Base-by-base conservation (phyloP, 2,888 invertebrate species). In the Melitaea athalia region DNA sequence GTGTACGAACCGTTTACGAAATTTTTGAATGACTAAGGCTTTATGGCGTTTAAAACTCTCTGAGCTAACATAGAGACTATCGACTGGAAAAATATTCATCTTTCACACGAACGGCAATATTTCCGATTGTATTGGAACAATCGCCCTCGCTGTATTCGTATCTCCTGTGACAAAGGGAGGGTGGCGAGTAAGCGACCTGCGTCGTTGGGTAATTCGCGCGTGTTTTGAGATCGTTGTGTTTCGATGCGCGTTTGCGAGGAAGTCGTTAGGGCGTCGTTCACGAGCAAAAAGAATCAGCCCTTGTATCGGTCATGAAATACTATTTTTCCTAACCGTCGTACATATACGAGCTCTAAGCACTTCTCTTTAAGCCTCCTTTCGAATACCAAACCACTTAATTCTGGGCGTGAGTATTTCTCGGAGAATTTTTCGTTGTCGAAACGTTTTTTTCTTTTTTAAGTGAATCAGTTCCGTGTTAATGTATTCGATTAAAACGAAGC, bases 121-220 rank as follows among this genome's bases (percentile, higher is more conserved):
- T 87, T 85, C 83, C 83, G 85, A 85, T 87, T 85, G 85, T 83
- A 85, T 85, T 81, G 79, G 81, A 82, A 85, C 86, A 88, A 87
- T 87, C 81, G 85, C 73, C 63, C 79, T 78, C 81, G 81, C 85
- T 86, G 85, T 81, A 79, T 78, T 79, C 80, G 79, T 82, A 69
- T 77, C 75, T 74, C 73, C 78, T 77, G 75, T 71, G 73, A 77
- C 74, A 83, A 82, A 85, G 84, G 85, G 80, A 78, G 75, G 73
- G 72, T 75, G 78, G 78, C 73, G 77, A 78, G 76, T 78, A 78
- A 77, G 76, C 77, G 78, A 75, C 75, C 75, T 72, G 75, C 76
- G 71, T 50, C 69, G 74, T 75, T 65, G 77, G 76, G 77, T 76
- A 78, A 78, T 79, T 82, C 79, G 82, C 79, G 79, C 79, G 81